Base-by-base conservation (phyloP, 1,140 invertebrate genomes). In the Vanessa atalanta region DNA sequence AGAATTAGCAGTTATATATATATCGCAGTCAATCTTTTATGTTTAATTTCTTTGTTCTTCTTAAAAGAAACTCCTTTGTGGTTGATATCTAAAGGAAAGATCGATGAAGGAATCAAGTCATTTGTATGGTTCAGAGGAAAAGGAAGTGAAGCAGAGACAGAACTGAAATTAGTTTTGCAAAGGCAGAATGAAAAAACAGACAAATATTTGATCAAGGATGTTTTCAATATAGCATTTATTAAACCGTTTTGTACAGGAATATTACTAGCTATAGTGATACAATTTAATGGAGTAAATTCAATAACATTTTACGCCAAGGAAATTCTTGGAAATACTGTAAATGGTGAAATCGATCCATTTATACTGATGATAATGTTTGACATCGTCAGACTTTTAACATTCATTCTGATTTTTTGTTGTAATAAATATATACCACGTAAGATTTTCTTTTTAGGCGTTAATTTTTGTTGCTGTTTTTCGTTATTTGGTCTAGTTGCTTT, bases 31-130 rank as follows among this genome's bases (percentile, higher is more conserved):
- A 79, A 79, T 76, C 6, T 77, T 8, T 12, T 81, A 11, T 70
- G 72, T 65, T 71, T 76, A 12, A 12, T 77, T 11, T 43, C 78
- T 7, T 26, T 82, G 2, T 23, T 85, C 9, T 77, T 78, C 55
- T 66, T 88, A 67, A 83, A 84, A 82, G 86, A 88, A 73, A 86
- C 83, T 16, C 86, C 86, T 20, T 50, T 84, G 14, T 88, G 86
- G 86, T 76, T 88, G 23, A 81, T 88, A 53, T 73, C 79, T 1
- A 85, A 83, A 76, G 82, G 82, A 16, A 86, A 72, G 70, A 73
- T 77, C 9, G 71, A 83, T 3, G 77, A 84, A 77, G 86, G 84
- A 5, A 53, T 76, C 23, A 55, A 81, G 47, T 51, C 72, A n/a
- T 88, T 83, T 47, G 78, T 73, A 64, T 81, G 77, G 79, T 84